A percentile compares a stretch with the other conserved stretches of the same genome.
Evolutionary conservation across 2,888 invertebrate genomes (phyloP).

Genomic region (Chrysotoxum bicinctum): DNA sequence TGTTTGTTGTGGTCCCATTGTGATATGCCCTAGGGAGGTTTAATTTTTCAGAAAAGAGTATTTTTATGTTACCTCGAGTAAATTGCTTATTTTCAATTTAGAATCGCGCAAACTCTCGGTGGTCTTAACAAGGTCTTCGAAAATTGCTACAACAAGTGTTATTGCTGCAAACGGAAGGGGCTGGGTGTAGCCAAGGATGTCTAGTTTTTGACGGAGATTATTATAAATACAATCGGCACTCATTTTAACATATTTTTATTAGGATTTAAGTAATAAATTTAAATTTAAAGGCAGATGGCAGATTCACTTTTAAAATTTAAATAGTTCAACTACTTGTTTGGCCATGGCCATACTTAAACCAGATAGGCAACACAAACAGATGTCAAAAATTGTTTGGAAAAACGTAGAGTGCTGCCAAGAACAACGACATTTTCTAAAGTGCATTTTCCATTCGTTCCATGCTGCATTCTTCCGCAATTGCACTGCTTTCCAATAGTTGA

Average conservation of each 20-base stretch:
- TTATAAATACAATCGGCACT: conserved; percentile 77
- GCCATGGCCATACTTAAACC: too few species aligned
- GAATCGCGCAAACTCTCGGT: conserved; percentile 93
- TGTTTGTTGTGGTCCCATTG: conserved; percentile 57
- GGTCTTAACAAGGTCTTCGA: conserved; percentile 92
- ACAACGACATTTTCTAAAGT: too few species aligned
- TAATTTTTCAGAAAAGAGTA: background rate
- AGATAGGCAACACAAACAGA: too few species aligned
- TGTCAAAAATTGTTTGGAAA: too few species aligned
- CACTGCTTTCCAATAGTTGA: too few species aligned
- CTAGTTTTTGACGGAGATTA: conserved; percentile 86
- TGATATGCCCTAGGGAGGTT: conserved; percentile 12
- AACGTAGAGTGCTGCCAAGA: too few species aligned
- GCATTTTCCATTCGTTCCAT: too few species aligned
- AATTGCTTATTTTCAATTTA: conserved; percentile 88
- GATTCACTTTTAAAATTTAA: conserved; percentile 33
- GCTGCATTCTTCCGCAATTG: too few species aligned
- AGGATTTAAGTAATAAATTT: background rate
- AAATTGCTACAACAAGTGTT: conserved; percentile 89
- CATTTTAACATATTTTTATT: conserved; percentile 65
- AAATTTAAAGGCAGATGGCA: background rate
- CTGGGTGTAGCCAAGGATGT: conserved; percentile 92
- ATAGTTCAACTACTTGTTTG: background rate
- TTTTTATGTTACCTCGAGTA: conserved; percentile 83
- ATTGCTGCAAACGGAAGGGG: conserved; percentile 89